These are phyloP conservation scores for Phaethornis superciliosus DNA, from an alignment of 2,113 vertebrate species.

Conservation along the genomic window DNA sequence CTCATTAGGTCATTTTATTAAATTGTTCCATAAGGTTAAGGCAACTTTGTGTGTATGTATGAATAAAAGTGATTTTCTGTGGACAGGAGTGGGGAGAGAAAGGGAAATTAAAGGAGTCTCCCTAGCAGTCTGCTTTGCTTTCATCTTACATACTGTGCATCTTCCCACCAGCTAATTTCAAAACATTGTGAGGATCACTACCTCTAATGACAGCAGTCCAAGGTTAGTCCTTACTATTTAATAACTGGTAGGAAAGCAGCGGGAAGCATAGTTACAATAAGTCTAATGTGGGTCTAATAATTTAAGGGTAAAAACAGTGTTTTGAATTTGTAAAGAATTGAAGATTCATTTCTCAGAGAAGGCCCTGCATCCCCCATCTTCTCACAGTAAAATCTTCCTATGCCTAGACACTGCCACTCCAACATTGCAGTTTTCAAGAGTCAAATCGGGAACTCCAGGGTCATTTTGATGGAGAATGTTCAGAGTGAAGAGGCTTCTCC, in stretches of 20 bases:
- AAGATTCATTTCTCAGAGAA: not conserved
- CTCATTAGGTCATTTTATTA: not conserved
- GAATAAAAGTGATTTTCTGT: not conserved
- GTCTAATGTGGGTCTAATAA: not conserved
- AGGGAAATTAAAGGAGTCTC: not conserved
- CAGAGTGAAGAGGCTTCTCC: constrained; percentile 22
- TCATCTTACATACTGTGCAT: not conserved
- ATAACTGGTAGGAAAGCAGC: not conserved
- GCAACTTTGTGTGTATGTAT: not conserved
- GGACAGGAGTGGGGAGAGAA: not conserved
- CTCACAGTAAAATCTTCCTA: not conserved
- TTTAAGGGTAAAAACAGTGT: not conserved
- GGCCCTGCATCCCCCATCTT: not conserved
- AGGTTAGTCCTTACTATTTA: not conserved
- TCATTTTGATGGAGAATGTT: constrained; percentile 29
- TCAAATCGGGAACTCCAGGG: not conserved
- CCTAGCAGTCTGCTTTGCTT: not conserved
- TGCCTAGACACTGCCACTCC: not conserved
- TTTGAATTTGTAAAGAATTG: not conserved
- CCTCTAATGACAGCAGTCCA: not conserved
- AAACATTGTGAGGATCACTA: not conserved
- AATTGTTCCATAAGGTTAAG: not conserved
- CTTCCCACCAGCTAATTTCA: not conserved
- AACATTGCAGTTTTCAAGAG: not conserved
- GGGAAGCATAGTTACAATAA: not conserved